Evolutionary conservation across 1,140 invertebrate species (phyloP).

Genomic region (Theocolax elegans): DNA sequence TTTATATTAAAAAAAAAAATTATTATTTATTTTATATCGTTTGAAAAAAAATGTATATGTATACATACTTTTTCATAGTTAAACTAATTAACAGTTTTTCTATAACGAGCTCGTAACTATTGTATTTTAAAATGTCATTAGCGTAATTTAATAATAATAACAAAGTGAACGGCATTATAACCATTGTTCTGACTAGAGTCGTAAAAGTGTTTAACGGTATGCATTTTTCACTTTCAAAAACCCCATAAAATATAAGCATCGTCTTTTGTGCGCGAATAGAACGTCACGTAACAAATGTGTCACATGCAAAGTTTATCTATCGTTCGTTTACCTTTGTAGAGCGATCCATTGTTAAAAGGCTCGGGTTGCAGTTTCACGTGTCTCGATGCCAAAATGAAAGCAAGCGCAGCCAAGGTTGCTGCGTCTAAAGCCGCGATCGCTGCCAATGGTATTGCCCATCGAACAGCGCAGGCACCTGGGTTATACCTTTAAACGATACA

Average conservation of each 20-base stretch:
- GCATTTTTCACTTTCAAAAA: slow-evolving; percentile 5
- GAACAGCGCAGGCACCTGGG: slow-evolving; percentile 84
- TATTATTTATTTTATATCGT: no score
- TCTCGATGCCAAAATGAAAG: slow-evolving; percentile 92
- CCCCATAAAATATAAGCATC: slow-evolving; percentile 35
- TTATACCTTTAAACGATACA: slow-evolving; percentile 71
- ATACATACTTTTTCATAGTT: no score
- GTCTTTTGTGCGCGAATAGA: no score
- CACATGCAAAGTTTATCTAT: no score
- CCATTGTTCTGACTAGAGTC: neutral
- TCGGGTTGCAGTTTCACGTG: slow-evolving; percentile 87
- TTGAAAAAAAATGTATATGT: no score
- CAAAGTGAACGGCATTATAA: neutral
- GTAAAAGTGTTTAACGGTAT: neutral
- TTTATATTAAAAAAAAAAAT: no score
- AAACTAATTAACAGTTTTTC: neutral
- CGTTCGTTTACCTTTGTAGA: slow-evolving; percentile 68
- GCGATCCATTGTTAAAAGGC: slow-evolving; percentile 74
- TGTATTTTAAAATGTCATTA: neutral
- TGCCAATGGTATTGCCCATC: slow-evolving; percentile 95
- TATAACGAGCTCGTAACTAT: neutral
- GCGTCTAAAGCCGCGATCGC: slow-evolving; percentile 93
- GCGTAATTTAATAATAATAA: slow-evolving; percentile 1
- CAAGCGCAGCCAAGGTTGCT: slow-evolving; percentile 86
- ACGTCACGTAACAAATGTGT: no score